phyloP scores from a whole-genome alignment of 2,888 invertebrate species.

The Sarcophaga caerulescens region DNA sequence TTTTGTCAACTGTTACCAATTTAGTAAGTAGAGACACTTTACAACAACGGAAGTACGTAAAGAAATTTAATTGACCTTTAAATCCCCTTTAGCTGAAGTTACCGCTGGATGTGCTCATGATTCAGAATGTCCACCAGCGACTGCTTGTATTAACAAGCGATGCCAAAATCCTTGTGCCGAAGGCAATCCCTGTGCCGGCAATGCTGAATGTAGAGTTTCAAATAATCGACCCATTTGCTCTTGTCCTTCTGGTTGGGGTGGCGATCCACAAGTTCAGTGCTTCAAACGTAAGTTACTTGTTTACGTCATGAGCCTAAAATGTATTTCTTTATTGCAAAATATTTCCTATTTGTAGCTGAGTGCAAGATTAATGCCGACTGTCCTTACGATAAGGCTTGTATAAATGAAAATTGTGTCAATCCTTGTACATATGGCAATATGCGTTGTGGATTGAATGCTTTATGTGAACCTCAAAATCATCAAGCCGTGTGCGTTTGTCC shows the following conservation, averaged over 20 bases:
- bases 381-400: conserved; percentile 91
- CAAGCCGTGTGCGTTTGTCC: conserved; percentile 92
- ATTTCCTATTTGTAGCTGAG: conserved; percentile 84
- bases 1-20: conserved; percentile 86
- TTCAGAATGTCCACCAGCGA: conserved; percentile 88
- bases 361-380: conserved; percentile 90
- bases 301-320: not conserved
- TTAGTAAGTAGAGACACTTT: conserved; percentile 71
- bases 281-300: conserved; percentile 88
- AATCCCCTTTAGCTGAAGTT: conserved; percentile 74
- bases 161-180: conserved; percentile 91
- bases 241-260: conserved; percentile 92
- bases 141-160: conserved; percentile 89
- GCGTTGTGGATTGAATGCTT: conserved; percentile 90
- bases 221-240: conserved; percentile 91
- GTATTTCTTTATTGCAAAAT: not conserved
- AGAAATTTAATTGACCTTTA: not conserved
- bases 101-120: conserved; percentile 88
- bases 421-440: conserved; percentile 86
- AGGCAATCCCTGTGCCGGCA: conserved; percentile 89
- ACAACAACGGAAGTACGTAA: not conserved
- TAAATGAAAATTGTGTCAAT: conserved; percentile 89
- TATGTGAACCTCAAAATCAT: conserved; percentile 89
- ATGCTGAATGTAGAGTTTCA: conserved; percentile 89
- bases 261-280: conserved; percentile 92